These are phyloP conservation scores for Lithosia quadra DNA, from an alignment of 2,888 invertebrate genomes.

Conservation along the genomic window DNA sequence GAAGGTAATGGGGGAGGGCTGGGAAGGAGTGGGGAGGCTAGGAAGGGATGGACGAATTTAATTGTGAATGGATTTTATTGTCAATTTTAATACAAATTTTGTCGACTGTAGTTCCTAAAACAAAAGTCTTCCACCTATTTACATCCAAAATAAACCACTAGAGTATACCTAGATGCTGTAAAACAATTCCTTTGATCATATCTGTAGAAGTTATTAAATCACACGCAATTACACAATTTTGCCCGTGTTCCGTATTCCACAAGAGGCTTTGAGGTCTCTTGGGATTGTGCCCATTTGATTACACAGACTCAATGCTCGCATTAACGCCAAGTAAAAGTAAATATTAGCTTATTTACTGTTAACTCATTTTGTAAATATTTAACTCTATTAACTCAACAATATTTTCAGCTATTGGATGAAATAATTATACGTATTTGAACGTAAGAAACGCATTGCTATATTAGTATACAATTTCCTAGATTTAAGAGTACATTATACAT, in stretches of 20 bases:
- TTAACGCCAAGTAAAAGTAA: conserved; percentile 19
- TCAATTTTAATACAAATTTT: too few relatives aligned
- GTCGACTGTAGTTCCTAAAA: too few relatives aligned
- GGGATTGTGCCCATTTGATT: conserved; percentile 22
- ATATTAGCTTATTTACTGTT: conserved; percentile 24
- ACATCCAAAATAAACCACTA: conserved; percentile 4
- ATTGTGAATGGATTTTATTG: too few relatives aligned
- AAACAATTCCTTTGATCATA: conserved; percentile 37
- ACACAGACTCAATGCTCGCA: conserved; percentile 26
- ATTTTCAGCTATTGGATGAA: background rate
- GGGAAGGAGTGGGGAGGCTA: too few relatives aligned
- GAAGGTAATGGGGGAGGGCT: too few relatives aligned
- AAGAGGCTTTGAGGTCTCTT: conserved; percentile 27
- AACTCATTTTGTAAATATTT: conserved; percentile 32
- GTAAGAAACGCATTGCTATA: too few relatives aligned
- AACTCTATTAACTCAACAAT: background rate
- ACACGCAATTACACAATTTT: conserved; percentile 39
- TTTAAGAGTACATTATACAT: too few relatives aligned
- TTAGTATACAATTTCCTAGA: background rate
- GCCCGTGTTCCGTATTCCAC: conserved; percentile 19
- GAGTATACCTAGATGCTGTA: background rate
- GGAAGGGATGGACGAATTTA: too few relatives aligned
- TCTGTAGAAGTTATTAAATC: conserved; percentile 26
- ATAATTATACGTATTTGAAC: background rate
- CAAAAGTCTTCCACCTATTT: background rate